phyloP scores from a whole-genome alignment of 2,113 vertebrate species.

The Glaucidium brasilianum region DNA sequence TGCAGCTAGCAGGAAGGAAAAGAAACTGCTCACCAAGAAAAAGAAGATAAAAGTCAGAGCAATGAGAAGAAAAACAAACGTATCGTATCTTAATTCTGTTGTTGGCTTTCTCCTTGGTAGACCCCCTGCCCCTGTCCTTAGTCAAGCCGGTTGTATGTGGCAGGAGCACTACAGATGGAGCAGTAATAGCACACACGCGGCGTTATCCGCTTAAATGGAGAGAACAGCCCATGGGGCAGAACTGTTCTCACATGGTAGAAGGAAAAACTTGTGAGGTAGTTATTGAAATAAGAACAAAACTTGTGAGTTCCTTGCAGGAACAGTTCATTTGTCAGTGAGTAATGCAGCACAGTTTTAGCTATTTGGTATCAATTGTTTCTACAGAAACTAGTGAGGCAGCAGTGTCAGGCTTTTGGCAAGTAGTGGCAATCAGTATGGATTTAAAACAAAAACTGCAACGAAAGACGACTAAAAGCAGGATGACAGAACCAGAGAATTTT shows the following conservation, averaged over 20 bases:
- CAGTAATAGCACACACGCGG: fast-evolving
- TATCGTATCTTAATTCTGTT: neutral
- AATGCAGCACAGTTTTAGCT: neutral
- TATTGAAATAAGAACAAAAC: slow-evolving; percentile 5
- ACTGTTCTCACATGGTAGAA: neutral
- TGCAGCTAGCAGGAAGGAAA: neutral
- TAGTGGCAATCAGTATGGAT: neutral
- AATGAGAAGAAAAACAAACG: slow-evolving; percentile 14
- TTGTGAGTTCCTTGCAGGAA: neutral
- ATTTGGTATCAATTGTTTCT: neutral
- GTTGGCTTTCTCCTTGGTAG: neutral
- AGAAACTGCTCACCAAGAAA: neutral
- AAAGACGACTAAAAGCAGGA: neutral
- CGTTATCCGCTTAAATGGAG: neutral
- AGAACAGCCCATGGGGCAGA: neutral
- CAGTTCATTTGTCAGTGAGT: neutral
- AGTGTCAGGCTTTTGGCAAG: neutral
- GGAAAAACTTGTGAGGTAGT: neutral
- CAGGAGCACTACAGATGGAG: neutral
- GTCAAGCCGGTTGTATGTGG: neutral
- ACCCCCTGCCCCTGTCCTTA: neutral
- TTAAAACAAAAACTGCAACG: neutral
- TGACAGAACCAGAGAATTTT: neutral
- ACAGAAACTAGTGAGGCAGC: neutral
- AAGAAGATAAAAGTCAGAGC: neutral